phyloP scores from a whole-genome alignment of 2,797 vertebrate genomes.

The Meriones psammophilus region DNA sequence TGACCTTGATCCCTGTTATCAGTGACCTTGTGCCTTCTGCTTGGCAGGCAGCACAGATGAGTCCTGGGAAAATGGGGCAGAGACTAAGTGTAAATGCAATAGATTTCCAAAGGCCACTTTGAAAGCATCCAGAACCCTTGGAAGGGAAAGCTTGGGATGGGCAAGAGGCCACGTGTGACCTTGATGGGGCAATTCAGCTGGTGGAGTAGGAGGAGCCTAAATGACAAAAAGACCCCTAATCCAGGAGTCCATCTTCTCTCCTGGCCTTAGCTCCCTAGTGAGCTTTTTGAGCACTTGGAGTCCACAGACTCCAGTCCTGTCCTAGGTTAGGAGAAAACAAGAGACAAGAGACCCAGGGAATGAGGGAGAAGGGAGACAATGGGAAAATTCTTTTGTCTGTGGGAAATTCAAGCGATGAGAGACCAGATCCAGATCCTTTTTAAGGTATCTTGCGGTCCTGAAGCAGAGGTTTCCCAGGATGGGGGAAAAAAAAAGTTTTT shows the following conservation, averaged over 20 bases:
- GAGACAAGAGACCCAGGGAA: background rate
- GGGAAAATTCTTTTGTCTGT: background rate
- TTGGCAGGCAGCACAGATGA: background rate
- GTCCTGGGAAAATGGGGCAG: background rate
- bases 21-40: background rate
- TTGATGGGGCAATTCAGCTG: background rate
- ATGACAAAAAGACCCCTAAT: background rate
- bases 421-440: slow-evolving; percentile 45
- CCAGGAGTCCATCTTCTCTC: background rate
- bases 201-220: background rate
- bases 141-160: background rate
- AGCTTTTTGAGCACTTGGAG: background rate
- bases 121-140: background rate
- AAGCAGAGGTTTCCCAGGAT: background rate
- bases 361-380: background rate
- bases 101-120: background rate
- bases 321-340: background rate
- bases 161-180: background rate
- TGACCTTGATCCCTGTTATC: background rate
- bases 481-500: background rate
- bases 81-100: too few species aligned
- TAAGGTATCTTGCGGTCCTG: background rate
- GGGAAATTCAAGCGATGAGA: background rate
- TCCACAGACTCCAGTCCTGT: background rate
- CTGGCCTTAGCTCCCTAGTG: background rate